Evolutionary conservation across 2,797 vertebrate species (phyloP).

Genomic region (Xerus rutilus): DNA sequence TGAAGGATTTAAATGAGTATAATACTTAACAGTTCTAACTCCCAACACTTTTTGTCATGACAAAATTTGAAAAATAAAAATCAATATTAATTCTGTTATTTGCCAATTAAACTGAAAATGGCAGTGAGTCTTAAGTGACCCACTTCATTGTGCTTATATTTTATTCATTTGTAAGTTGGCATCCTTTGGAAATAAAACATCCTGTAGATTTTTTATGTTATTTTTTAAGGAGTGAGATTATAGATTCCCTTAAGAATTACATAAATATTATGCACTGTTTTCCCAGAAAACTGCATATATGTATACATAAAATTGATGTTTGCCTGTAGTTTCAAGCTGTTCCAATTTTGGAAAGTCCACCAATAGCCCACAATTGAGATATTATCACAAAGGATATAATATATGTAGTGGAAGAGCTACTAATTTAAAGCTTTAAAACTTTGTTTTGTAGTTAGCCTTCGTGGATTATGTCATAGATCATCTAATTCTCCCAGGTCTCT

Average conservation of each 20-base stretch:
- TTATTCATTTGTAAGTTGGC: background rate
- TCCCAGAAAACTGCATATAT: background rate
- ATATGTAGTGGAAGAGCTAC: background rate
- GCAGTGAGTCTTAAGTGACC: background rate
- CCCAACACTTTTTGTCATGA: background rate
- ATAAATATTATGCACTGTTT: background rate
- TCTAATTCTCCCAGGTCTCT: background rate
- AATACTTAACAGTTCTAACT: background rate
- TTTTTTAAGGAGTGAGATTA: background rate
- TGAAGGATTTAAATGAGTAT: background rate
- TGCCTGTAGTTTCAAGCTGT: background rate
- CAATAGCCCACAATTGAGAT: background rate
- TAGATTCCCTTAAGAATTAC: conserved; percentile 12
- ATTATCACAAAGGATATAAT: background rate
- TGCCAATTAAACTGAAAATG: conserved; percentile 27
- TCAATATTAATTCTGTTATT: background rate
- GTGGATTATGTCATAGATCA: background rate
- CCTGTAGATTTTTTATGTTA: background rate
- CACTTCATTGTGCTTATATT: background rate
- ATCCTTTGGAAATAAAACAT: background rate
- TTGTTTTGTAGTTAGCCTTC: background rate
- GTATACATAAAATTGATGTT: background rate
- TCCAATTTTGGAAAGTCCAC: background rate
- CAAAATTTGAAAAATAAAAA: background rate
- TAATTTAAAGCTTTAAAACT: background rate